Evolutionary conservation across 1,140 invertebrate genomes (phyloP).

Genomic region (Papilio polytes): DNA sequence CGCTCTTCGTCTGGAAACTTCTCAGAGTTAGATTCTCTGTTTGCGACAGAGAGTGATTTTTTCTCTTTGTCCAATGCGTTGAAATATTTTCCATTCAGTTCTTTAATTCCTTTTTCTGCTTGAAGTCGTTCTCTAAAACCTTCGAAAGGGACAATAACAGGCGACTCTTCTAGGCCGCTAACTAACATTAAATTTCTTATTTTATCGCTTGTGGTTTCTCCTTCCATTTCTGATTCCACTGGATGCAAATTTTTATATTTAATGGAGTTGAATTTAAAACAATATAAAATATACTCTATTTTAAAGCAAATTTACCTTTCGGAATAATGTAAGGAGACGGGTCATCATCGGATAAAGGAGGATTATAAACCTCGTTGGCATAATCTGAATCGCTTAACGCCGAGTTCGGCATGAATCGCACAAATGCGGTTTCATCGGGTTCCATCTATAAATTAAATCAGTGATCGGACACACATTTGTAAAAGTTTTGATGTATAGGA

Average conservation of each 20-base stretch:
- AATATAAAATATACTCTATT: neutral
- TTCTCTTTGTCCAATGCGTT: conserved; percentile 68
- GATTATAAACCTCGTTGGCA: conserved; percentile 91
- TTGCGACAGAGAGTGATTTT: conserved; percentile 63
- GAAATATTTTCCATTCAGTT: conserved; percentile 45
- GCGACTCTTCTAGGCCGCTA: conserved; percentile 63
- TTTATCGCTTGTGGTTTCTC: conserved; percentile 71
- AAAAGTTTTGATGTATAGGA: neutral
- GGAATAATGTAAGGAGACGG: conserved; percentile 56
- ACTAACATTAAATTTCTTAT: conserved; percentile 70
- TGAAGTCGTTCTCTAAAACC: conserved; percentile 76
- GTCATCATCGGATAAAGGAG: conserved; percentile 82
- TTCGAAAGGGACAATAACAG: conserved; percentile 69
- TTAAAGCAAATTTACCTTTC: conserved; percentile 56
- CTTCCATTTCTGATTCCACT: conserved; percentile 44
- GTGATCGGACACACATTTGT: neutral
- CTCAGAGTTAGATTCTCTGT: conserved; percentile 49
- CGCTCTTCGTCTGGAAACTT: conserved; percentile 69
- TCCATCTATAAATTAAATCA: conserved; percentile 78
- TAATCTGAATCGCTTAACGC: conserved; percentile 87
- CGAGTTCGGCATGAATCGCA: conserved; percentile 91
- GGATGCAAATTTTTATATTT: neutral
- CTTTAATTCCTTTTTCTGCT: conserved; percentile 58
- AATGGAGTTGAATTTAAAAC: neutral
- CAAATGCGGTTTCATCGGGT: conserved; percentile 88